A percentile compares a stretch with the other conserved stretches of the same genome.
Conservation (phyloP, 2,888 invertebrate genomes). For the Stenotaenia linearis region DNA sequence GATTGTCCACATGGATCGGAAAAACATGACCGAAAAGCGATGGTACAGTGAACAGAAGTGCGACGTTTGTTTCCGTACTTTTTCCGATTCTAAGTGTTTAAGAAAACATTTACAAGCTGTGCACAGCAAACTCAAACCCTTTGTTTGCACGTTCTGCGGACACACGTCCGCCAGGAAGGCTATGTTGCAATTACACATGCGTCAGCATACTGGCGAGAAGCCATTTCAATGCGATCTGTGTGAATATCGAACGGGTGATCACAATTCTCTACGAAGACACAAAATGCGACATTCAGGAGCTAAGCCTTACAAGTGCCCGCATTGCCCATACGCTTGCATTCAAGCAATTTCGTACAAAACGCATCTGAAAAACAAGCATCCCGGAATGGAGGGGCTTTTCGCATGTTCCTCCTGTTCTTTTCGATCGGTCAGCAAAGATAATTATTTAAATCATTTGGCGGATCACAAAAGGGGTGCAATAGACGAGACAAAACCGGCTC, state of each 20-base stretch:
- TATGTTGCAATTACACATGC: slow-evolving; percentile 46
- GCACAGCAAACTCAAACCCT: slow-evolving; percentile 45
- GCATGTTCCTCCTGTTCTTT: slow-evolving; percentile 39
- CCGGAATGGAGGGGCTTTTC: slow-evolving; percentile 50
- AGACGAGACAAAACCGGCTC: slow-evolving; percentile 39
- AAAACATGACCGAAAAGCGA: slow-evolving; percentile 37
- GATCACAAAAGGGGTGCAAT: slow-evolving; percentile 55
- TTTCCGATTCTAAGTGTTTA: slow-evolving; percentile 47
- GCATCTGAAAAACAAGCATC: slow-evolving; percentile 49
- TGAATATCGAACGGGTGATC: slow-evolving; percentile 66
- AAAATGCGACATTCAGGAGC: slow-evolving; percentile 68
- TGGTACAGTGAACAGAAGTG: slow-evolving; percentile 45
- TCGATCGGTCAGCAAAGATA: slow-evolving; percentile 43
- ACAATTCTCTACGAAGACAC: slow-evolving; percentile 74
- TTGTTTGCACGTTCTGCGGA: slow-evolving; percentile 44
- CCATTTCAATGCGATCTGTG: slow-evolving; percentile 57
- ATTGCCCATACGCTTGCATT: slow-evolving; percentile 72
- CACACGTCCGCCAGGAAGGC: slow-evolving; percentile 47
- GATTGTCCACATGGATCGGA: slow-evolving; percentile 41
- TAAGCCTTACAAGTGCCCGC: slow-evolving; percentile 68
- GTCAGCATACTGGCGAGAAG: slow-evolving; percentile 49
- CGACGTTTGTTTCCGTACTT: slow-evolving; percentile 45
- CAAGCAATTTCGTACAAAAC: slow-evolving; percentile 53
- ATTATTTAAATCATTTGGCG: slow-evolving; percentile 51
- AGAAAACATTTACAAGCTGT: slow-evolving; percentile 45